Percentiles rank a stretch among this genome's conserved stretches.
Conservation (phyloP, 2,113 vertebrate species). For the Planiliza haematocheilus region DNA sequence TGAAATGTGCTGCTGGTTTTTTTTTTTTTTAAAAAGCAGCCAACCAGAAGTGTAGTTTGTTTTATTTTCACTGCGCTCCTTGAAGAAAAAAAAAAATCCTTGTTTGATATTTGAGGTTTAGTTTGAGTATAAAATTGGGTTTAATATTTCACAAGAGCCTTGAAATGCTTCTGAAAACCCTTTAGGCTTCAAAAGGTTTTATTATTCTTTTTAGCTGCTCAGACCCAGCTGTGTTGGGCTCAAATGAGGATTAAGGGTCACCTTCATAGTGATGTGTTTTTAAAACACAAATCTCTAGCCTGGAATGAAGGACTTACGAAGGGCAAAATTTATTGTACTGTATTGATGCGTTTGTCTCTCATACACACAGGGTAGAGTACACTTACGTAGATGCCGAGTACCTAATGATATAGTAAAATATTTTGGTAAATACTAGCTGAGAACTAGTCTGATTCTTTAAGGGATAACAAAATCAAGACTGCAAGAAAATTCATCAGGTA, state of each 20-base stretch:
- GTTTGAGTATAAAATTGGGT: conserved; percentile 21
- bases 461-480: no score
- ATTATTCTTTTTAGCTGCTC: conserved; percentile 5
- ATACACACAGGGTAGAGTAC: no score
- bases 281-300: no score
- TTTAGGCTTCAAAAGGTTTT: conserved; percentile 18
- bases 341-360: no score
- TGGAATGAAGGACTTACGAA: no score
- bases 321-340: no score
- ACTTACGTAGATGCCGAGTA: no score
- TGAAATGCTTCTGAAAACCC: conserved; percentile 34
- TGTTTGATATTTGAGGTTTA: conserved; percentile 28
- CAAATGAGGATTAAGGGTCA: neutral
- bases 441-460: no score
- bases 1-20: conserved; percentile 1
- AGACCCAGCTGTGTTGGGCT: neutral
- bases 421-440: no score
- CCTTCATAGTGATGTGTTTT: no score
- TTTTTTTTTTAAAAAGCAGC: no score
- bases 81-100: neutral
- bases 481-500: neutral
- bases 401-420: no score
- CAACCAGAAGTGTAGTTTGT: neutral
- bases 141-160: conserved; percentile 45
- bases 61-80: conserved; percentile 7